Percentiles rank a stretch among this genome's conserved stretches.
Conservation (phyloP, 2,797 vertebrate species). For the Setipinna tenuifilis region DNA sequence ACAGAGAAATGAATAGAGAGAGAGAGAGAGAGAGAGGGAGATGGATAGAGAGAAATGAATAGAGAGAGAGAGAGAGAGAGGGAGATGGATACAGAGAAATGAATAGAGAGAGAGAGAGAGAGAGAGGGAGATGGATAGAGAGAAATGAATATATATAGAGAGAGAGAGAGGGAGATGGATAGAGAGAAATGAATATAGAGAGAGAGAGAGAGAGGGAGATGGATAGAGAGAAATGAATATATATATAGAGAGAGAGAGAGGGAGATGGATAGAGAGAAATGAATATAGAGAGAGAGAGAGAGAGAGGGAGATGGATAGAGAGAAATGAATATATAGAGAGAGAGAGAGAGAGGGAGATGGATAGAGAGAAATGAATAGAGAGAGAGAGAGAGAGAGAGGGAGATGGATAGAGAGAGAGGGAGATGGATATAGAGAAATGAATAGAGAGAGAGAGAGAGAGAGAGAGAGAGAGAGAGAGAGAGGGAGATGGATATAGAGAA, state of each 20-base stretch:
- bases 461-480: no score
- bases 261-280: no score
- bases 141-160: no score
- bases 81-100: no score
- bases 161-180: background rate
- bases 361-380: background rate
- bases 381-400: background rate
- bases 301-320: no score
- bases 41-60: background rate
- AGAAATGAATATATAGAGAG: background rate
- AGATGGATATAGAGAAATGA: background rate
- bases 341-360: background rate
- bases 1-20: background rate
- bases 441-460: background rate
- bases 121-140: no score
- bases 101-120: no score
- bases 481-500: no score
- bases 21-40: constrained; percentile 9
- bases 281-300: no score
- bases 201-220: background rate
- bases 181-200: no score
- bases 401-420: background rate
- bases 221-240: background rate
- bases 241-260: background rate
- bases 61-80: background rate